Base-by-base conservation (phyloP, 2,888 invertebrate genomes). In the Molorchus minor region DNA sequence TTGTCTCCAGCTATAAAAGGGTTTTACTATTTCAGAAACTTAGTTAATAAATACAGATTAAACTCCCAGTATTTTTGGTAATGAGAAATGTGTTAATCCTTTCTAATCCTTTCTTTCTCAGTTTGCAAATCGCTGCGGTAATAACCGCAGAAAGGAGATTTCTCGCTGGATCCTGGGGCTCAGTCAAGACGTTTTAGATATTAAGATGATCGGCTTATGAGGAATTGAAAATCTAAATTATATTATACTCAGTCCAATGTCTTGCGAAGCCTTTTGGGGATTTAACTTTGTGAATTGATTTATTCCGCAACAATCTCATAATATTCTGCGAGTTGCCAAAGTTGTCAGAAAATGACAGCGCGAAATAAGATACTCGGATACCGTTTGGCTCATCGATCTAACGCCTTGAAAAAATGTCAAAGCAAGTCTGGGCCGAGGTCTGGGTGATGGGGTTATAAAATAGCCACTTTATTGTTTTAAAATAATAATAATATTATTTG, bases 181-280 rank as follows among this genome's bases (percentile, higher is more conserved):
- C 41, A 38, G 21, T 40, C 56, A 19, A 44, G 51, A 45, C 41
- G 51, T 52, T 57, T 45, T 29, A 20, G 57, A 57, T 57, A 57
- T 57, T 45, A 59, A 55, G 44, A 59, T 59, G 59, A 59, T 59
- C 59, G 55, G 55, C 47, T 59, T 55, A 55, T 46, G 55, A 40
- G 43, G 43, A 51, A 56, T 49, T 53, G 36, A 53, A 53, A 59
- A 47, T 55, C 55, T 55, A 59, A 55, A 59, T 59, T 59, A 55
- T 56, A 55, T 59, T 59, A 45, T 51, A 45, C n/a, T n/a, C n/a
- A n/a, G 40, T 55, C 44, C 41, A 49, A 51, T 49, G 47, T 55
- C 46, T 19, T 44, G 20, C 54, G 15, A 13, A n/a, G 43, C 30
- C 41, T 25, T 51, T 36, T n/a, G 16, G 40, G 52, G 41, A 40